Conservation (phyloP, 2,113 vertebrate species). For the Melospiza melodia region DNA sequence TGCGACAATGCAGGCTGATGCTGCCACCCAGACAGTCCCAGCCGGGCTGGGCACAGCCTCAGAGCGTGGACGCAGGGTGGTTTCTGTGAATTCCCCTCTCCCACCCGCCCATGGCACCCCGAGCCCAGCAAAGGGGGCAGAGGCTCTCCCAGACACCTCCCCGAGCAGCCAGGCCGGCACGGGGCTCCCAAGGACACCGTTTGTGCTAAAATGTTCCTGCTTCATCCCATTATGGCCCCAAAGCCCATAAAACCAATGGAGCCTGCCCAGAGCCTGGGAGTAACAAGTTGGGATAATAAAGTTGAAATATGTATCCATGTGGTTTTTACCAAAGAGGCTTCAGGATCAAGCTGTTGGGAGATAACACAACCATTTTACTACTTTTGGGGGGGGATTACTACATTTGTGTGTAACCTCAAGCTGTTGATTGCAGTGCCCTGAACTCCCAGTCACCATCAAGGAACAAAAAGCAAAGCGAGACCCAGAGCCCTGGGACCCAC, state of each 20-base stretch:
- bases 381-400: neutral
- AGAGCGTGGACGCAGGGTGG: accelerated
- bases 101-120: accelerated
- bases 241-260: conserved; percentile 19
- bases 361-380: neutral
- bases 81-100: accelerated
- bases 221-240: neutral
- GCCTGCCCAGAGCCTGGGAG: neutral
- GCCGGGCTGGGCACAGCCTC: neutral
- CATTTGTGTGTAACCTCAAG: neutral
- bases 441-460: neutral
- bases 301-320: neutral
- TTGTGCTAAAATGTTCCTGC: neutral
- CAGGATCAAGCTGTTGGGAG: neutral
- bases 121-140: neutral
- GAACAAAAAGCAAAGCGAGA: neutral
- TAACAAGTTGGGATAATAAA: neutral
- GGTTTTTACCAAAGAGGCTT: neutral
- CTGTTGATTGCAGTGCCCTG: neutral
- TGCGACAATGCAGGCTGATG: neutral
- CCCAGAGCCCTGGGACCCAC: neutral
- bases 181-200: neutral
- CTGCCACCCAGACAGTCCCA: neutral
- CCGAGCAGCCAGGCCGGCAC: neutral
- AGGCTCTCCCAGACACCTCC: neutral